Evolutionary conservation across 1,140 invertebrate genomes (phyloP).

Genomic region (Whitmania pigra): DNA sequence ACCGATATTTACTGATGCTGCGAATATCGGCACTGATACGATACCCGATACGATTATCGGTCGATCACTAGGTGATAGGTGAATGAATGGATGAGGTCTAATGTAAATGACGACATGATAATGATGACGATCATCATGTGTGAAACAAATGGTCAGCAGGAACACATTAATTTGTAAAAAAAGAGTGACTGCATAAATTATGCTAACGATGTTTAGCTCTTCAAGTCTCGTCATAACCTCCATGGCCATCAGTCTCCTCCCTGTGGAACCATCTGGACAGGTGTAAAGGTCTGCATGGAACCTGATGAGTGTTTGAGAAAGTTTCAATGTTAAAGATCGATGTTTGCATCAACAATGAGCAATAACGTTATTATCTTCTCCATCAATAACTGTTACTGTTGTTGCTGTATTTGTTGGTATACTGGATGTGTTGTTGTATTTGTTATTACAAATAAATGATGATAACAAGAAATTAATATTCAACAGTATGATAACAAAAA

Average conservation of each 20-base stretch:
- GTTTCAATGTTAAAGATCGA: not conserved
- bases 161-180: not conserved
- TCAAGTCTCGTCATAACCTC: constrained; percentile 24
- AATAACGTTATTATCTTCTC: not conserved
- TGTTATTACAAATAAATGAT: not conserved
- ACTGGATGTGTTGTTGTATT: constrained; percentile 7
- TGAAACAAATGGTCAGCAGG: not conserved
- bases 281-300: constrained; percentile 42
- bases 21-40: too few relatives aligned
- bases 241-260: constrained; percentile 23
- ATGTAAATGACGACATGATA: not conserved
- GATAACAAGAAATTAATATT: not conserved
- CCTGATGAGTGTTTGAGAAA: constrained; percentile 72
- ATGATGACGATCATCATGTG: not conserved
- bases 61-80: too few relatives aligned
- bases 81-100: not conserved
- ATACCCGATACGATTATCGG: too few relatives aligned
- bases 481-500: too few relatives aligned
- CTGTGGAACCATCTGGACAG: constrained; percentile 23
- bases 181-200: too few relatives aligned
- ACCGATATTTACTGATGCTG: too few relatives aligned
- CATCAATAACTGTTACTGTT: not conserved
- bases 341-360: not conserved
- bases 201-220: constrained; percentile 25
- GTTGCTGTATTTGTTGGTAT: not conserved